phyloP scores from a whole-genome alignment of 2,888 invertebrate species.

The Parelbella ahira region DNA sequence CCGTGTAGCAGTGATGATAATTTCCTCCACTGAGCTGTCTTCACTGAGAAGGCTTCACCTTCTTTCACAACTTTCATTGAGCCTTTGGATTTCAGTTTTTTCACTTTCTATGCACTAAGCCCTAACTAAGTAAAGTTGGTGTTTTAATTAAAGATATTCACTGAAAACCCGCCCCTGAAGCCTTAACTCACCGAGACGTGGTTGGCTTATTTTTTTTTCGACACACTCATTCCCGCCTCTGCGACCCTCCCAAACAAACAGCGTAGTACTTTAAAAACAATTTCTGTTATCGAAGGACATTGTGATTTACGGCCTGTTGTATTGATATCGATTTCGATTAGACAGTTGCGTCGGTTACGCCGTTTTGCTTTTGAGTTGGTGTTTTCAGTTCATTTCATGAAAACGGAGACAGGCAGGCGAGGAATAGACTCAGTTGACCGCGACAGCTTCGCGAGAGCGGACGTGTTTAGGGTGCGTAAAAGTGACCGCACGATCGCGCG shows the following conservation, averaged over 20 bases:
- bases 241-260: constrained; percentile 80
- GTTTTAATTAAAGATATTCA: constrained; percentile 78
- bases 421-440: constrained; percentile 70
- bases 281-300: constrained; percentile 33
- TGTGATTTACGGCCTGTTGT: background rate
- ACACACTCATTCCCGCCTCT: constrained; percentile 79
- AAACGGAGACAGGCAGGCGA: constrained; percentile 63
- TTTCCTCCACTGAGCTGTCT: constrained; percentile 36
- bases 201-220: constrained; percentile 80
- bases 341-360: constrained; percentile 35
- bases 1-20: constrained; percentile 47
- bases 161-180: constrained; percentile 72
- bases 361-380: constrained; percentile 38
- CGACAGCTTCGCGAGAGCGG: constrained; percentile 67
- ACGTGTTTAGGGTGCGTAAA: constrained; percentile 39
- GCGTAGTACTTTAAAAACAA: constrained; percentile 74
- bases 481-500: constrained; percentile 38
- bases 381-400: constrained; percentile 77
- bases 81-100: constrained; percentile 30
- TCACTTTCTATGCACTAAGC: constrained; percentile 67
- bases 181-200: constrained; percentile 77
- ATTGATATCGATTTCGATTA: constrained; percentile 31
- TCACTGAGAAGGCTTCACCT: constrained; percentile 36
- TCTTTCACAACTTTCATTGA: no score
- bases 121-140: constrained; percentile 58